Base-by-base conservation (phyloP, 2,113 vertebrate genomes). In the Theropithecus gelada region DNA sequence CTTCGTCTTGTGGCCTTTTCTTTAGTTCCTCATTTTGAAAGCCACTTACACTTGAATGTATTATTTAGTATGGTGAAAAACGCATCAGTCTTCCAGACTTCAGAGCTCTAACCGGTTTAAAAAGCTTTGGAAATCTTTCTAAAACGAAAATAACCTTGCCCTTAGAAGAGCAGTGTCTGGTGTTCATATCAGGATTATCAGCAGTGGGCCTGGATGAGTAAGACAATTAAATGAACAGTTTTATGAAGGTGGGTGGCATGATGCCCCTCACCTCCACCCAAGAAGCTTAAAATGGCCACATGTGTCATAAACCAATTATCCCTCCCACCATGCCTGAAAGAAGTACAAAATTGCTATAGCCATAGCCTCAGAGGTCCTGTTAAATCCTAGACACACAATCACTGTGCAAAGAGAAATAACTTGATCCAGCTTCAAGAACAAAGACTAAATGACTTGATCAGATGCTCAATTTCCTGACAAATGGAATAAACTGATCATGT, bases 41-140 rank as follows among this genome's bases (percentile, higher is more conserved):
- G 73, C 87, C 97, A 95, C 95, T 98, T 97, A 96, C 81, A 88
- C 97, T 96, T 96, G 87, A 94, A 98, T 98, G 97, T 97, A 97
- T 98, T 98, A 98, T 97, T 98, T 97, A 98, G 97, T 50, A n/a
- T 94, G 59, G 80, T 97, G 72, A 96, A 97, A 97, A 98, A 96
- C 90, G 90, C 88, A 96, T 95, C 61, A 8, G 83, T 83, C 81
- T 96, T 92, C 55, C 76, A 94, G 94, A 89, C 76, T 94, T 96
- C 80, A 86, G 96, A 95, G 70, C 52, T 88, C 88, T 96, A 93
- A 95, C 78, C 85, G 84, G 68, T 75, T 98, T 97, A 85, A 97
- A 97, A 98, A 95, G 95, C 76, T 96, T 86, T 90, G n/a, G 50
- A 90, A 97, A 82, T 38, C 86, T 97, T 97, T 97, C 83, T 90